These are phyloP conservation scores for Jaculus jaculus DNA, from an alignment of 2,113 vertebrate species.

Conservation along the genomic window DNA sequence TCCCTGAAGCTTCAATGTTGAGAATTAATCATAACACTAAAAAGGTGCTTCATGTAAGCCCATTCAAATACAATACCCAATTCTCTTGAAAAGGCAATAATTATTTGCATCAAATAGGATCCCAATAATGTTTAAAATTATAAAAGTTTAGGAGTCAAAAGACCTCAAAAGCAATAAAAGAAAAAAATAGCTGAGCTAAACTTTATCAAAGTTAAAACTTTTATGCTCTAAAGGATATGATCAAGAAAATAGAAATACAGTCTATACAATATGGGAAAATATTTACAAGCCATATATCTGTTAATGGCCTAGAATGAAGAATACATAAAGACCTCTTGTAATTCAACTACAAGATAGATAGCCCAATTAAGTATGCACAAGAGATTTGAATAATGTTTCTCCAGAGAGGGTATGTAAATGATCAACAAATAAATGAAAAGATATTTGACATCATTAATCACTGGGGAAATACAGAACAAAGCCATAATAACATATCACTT, in stretches of 20 bases:
- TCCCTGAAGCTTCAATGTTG: neutral
- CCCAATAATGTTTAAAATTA: neutral
- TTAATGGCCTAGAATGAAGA: neutral
- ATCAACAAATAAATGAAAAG: neutral
- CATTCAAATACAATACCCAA: neutral
- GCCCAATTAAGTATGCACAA: neutral
- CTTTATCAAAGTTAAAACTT: slow-evolving; percentile 4
- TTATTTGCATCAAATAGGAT: slow-evolving; percentile 12
- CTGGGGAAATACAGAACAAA: neutral
- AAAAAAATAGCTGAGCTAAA: neutral
- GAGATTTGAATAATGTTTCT: neutral
- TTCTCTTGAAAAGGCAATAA: neutral
- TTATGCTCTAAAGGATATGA: neutral
- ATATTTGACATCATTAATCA: neutral
- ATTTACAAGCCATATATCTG: neutral
- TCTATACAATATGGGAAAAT: neutral
- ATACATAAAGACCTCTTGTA: slow-evolving; percentile 21
- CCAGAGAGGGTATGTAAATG: neutral
- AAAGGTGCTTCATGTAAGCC: neutral
- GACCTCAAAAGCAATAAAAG: neutral
- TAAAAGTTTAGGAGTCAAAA: slow-evolving; percentile 26
- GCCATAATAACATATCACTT: neutral
- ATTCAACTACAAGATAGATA: neutral
- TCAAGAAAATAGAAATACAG: neutral
- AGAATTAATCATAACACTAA: neutral